phyloP scores from a whole-genome alignment of 37 sponge, comb jelly and placozoan genomes.

The Halichondria panicea region DNA sequence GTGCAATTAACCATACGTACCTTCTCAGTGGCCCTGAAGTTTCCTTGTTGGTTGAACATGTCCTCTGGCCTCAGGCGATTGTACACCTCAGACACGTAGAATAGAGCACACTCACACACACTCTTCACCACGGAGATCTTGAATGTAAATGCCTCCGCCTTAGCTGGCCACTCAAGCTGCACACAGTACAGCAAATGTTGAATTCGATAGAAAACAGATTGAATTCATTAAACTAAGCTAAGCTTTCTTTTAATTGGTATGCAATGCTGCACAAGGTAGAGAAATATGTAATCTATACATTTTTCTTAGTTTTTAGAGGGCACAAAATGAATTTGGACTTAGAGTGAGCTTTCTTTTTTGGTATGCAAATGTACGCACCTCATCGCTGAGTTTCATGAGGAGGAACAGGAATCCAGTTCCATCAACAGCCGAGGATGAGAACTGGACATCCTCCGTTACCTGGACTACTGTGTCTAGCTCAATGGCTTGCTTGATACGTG shows the following conservation, averaged over 20 bases:
- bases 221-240: too few species aligned
- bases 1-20: too few species aligned
- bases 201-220: too few species aligned
- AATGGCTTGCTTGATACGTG: conserved; percentile 41
- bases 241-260: too few species aligned
- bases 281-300: too few species aligned
- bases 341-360: too few species aligned
- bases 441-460: conserved; percentile 3
- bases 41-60: conserved; percentile 8
- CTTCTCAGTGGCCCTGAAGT: conserved; percentile 9
- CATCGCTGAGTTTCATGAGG: too few species aligned
- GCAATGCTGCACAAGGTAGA: too few species aligned
- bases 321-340: too few species aligned
- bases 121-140: conserved; percentile 12
- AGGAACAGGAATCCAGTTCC: conserved; percentile 30
- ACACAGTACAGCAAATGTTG: too few species aligned
- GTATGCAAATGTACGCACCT: too few species aligned
- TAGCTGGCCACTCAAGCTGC: conserved; percentile 49
- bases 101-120: conserved; percentile 32
- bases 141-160: conserved; percentile 21
- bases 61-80: background rate
- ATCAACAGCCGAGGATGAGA: conserved; percentile 69
- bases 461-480: conserved; percentile 14
- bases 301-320: too few species aligned
- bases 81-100: conserved; percentile 28